phyloP scores from a whole-genome alignment of 2,797 vertebrate genomes.

The Acomys russatus region DNA sequence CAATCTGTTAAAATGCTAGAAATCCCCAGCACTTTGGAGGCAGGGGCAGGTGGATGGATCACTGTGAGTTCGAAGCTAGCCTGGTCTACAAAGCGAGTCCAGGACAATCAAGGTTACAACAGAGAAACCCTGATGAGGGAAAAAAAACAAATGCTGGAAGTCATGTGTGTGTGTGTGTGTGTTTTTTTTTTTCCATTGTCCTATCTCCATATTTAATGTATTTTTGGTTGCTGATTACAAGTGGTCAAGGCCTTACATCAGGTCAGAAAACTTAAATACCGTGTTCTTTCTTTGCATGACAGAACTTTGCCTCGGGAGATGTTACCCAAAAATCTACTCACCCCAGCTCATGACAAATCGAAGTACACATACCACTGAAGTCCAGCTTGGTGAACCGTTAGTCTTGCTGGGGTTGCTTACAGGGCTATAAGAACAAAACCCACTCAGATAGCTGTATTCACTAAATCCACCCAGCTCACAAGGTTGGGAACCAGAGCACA shows the following conservation, averaged over 20 bases:
- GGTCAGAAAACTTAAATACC: background rate
- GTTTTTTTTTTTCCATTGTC: background rate
- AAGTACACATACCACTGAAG: background rate
- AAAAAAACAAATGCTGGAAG: background rate
- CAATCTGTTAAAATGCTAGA: conserved; percentile 1
- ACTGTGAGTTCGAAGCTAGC: too few relatives aligned
- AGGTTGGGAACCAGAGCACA: background rate
- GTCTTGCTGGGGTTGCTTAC: background rate
- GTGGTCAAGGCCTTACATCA: background rate
- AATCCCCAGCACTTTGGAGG: background rate
- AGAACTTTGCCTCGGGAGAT: background rate
- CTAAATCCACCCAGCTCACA: background rate
- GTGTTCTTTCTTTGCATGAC: background rate
- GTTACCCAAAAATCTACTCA: background rate
- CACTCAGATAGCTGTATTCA: background rate
- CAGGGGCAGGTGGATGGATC: too few relatives aligned
- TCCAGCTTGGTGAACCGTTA: background rate
- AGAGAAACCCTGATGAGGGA: too few relatives aligned
- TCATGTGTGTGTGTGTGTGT: background rate
- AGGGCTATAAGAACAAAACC: background rate
- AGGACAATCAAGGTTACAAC: too few relatives aligned
- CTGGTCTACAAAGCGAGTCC: too few relatives aligned
- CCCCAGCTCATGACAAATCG: background rate
- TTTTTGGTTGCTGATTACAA: background rate
- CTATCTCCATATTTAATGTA: background rate